phyloP scores from a whole-genome alignment of 1,140 invertebrate species.

The Drosophila quadrilineata region DNA sequence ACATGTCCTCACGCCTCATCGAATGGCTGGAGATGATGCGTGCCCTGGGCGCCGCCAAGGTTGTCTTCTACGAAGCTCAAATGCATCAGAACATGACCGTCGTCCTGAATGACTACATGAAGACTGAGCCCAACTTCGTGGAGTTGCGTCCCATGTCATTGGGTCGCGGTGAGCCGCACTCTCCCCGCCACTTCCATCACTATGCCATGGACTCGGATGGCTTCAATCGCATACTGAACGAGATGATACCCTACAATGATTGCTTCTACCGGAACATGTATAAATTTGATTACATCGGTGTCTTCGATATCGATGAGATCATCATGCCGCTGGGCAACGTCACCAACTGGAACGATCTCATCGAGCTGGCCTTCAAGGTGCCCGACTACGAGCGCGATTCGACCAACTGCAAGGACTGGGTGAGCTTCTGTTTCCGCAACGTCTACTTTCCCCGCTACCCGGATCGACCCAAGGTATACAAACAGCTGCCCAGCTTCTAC shows the following conservation, averaged over 20 bases:
- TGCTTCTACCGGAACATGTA: constrained; percentile 91
- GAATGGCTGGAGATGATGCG: constrained; percentile 96
- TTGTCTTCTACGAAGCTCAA: constrained; percentile 94
- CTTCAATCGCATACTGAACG: constrained; percentile 84
- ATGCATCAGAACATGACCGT: constrained; percentile 94
- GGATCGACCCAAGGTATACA: constrained; percentile 46
- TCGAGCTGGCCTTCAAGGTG: constrained; percentile 32
- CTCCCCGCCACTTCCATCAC: constrained; percentile 85
- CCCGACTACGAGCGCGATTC: constrained; percentile 38
- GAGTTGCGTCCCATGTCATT: constrained; percentile 87
- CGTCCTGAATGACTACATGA: constrained; percentile 83
- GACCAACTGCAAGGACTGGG: constrained; percentile 39
- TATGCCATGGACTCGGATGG: constrained; percentile 75
- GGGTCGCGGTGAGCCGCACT: constrained; percentile 84
- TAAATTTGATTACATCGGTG: constrained; percentile 87
- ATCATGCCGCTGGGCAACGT: constrained; percentile 84
- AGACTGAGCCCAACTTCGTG: constrained; percentile 72
- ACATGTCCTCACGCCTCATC: constrained; percentile 92
- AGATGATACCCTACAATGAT: constrained; percentile 92
- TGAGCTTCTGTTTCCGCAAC: constrained; percentile 61
- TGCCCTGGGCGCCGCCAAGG: constrained; percentile 92
- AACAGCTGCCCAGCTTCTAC: constrained; percentile 54
- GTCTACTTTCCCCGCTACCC: constrained; percentile 58
- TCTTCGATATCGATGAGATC: constrained; percentile 91
- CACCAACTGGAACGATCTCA: constrained; percentile 82